Conservation (phyloP, 2,888 invertebrate species). For the Andrena chrysosceles region DNA sequence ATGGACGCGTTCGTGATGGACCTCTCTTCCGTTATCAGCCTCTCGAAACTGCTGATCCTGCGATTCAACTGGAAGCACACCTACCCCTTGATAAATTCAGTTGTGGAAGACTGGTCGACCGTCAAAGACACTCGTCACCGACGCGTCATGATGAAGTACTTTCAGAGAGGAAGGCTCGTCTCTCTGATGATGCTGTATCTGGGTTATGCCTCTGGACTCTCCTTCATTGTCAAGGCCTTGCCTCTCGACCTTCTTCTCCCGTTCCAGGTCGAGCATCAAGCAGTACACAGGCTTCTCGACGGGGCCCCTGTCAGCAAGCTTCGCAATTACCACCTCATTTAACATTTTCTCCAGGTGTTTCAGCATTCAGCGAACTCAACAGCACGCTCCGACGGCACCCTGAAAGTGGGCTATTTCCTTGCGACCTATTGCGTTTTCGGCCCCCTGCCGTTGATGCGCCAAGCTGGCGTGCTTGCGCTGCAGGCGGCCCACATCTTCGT, state of each 20-base stretch:
- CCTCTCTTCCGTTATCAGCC: slow-evolving; percentile 54
- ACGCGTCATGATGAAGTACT: slow-evolving; percentile 56
- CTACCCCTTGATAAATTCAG: slow-evolving; percentile 41
- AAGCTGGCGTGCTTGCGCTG: slow-evolving; percentile 30
- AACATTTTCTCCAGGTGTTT: not conserved
- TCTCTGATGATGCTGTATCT: slow-evolving; percentile 58
- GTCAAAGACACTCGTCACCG: slow-evolving; percentile 39
- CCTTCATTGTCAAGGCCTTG: slow-evolving; percentile 53
- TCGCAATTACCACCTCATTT: not conserved
- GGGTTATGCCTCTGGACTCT: slow-evolving; percentile 60
- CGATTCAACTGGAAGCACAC: slow-evolving; percentile 52
- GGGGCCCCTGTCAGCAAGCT: too few species aligned
- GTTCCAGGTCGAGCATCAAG: slow-evolving; percentile 18
- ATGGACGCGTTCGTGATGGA: slow-evolving; percentile 67
- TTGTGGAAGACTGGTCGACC: slow-evolving; percentile 57
- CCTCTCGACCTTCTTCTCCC: slow-evolving; percentile 33
- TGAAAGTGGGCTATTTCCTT: slow-evolving; percentile 45
- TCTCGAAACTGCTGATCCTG: slow-evolving; percentile 54
- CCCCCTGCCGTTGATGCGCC: slow-evolving; percentile 1
- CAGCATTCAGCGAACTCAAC: not conserved
- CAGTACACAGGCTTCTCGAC: not conserved
- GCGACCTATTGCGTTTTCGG: slow-evolving; percentile 63
- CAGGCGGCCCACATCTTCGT: slow-evolving; percentile 54
- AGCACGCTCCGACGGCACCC: not conserved
- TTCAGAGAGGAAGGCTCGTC: slow-evolving; percentile 51